Percentiles rank a stretch among this genome's conserved stretches.
phyloP scores from a whole-genome alignment of 2,113 vertebrate genomes.

The Antidorcas marsupialis region DNA sequence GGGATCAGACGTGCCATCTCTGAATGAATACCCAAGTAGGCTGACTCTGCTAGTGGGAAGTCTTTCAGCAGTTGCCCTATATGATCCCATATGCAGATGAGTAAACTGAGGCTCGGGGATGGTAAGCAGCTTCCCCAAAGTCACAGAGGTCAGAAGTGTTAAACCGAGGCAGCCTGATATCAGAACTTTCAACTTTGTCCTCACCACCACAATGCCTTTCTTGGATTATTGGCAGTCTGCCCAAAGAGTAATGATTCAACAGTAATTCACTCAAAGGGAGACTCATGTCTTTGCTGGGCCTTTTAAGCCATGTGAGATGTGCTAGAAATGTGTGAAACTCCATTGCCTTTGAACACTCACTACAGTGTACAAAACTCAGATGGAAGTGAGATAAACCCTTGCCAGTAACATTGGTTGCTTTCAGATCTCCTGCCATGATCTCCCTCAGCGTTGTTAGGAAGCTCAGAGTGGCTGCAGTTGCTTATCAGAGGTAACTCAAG shows the following conservation, averaged over 20 bases:
- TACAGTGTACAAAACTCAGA: background rate
- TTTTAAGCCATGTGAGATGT: background rate
- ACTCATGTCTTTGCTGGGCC: background rate
- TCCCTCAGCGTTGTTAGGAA: background rate
- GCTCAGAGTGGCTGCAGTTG: background rate
- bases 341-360: background rate
- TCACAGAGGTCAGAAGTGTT: background rate
- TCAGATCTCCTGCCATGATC: background rate
- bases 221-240: background rate
- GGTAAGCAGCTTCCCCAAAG: background rate
- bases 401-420: background rate
- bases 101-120: background rate
- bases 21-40: background rate
- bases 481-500: background rate
- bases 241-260: background rate
- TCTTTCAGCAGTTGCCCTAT: background rate
- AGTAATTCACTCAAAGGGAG: background rate
- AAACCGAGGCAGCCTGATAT: background rate
- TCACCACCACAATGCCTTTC: background rate
- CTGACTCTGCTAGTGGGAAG: background rate
- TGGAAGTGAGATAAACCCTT: background rate
- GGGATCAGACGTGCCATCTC: background rate
- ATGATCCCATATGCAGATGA: background rate
- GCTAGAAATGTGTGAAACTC: conserved; percentile 2
- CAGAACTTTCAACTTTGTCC: background rate